phyloP scores from a whole-genome alignment of 37 sponge, comb jelly and placozoan genomes.

The Oscarella lobularis region DNA sequence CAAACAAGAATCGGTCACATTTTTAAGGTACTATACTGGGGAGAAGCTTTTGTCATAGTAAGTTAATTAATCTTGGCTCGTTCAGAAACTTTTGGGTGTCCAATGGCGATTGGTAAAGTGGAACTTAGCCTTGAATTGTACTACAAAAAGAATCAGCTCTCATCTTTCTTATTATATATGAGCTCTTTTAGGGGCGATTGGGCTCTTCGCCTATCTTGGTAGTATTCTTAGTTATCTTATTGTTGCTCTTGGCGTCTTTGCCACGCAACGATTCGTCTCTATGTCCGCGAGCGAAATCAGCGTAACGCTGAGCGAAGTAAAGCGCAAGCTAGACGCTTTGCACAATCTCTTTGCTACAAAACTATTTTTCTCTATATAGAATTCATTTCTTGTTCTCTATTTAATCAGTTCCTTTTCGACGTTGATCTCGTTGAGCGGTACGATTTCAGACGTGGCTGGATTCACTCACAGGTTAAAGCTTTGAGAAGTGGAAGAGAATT shows the following conservation, averaged over 20 bases:
- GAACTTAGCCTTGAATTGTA: too few species aligned
- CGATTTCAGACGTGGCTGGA: background rate
- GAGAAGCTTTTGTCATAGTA: too few species aligned
- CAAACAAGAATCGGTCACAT: too few species aligned
- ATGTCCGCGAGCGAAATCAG: background rate
- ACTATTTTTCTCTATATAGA: background rate
- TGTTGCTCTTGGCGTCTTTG: background rate
- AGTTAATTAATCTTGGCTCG: too few species aligned
- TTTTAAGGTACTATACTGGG: too few species aligned
- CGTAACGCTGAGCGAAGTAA: background rate
- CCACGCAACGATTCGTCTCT: background rate
- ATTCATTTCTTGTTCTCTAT: background rate
- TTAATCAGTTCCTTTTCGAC: background rate
- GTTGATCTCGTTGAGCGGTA: background rate
- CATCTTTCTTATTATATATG: too few species aligned
- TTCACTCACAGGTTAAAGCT: slow-evolving; percentile 1
- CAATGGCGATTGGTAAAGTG: too few species aligned
- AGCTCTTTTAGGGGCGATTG: background rate
- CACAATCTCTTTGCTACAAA: too few species aligned
- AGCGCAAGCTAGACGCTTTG: too few species aligned
- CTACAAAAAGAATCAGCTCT: too few species aligned
- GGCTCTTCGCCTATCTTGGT: background rate
- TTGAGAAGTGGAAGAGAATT: too few species aligned
- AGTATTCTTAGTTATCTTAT: background rate
- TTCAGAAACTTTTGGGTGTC: too few species aligned